A percentile compares a stretch with the other conserved stretches of the same genome.
phyloP scores from a whole-genome alignment of 2,113 vertebrate species.

The Centropus bengalensis region DNA sequence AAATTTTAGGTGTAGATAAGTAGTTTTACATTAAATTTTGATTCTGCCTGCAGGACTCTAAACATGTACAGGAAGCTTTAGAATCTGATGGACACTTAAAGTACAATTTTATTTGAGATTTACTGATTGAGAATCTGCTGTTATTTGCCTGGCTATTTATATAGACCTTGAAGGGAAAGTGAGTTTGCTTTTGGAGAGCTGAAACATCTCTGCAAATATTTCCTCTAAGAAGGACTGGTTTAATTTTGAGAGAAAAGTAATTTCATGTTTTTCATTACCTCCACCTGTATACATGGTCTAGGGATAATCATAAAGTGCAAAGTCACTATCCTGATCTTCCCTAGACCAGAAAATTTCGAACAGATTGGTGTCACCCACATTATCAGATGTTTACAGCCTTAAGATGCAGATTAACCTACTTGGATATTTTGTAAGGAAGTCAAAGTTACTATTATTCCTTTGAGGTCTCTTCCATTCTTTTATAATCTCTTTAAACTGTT shows the following conservation, averaged over 20 bases:
- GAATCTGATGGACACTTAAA: neutral
- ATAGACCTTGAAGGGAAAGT: neutral
- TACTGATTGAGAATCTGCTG: constrained; percentile 26
- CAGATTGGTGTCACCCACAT: neutral
- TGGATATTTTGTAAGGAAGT: neutral
- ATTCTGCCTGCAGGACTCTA: neutral
- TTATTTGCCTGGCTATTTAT: constrained; percentile 9
- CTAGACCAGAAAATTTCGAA: neutral
- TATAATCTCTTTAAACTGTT: neutral
- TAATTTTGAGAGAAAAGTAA: neutral
- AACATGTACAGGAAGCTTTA: neutral
- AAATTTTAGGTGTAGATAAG: neutral
- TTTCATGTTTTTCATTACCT: neutral
- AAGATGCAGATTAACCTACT: neutral
- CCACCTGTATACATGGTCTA: neutral
- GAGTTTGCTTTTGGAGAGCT: constrained; percentile 5
- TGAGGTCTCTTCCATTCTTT: neutral
- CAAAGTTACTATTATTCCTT: neutral
- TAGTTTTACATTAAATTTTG: neutral
- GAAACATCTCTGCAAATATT: neutral
- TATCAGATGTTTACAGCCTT: neutral
- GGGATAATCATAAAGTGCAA: neutral
- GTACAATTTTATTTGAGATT: constrained; percentile 17
- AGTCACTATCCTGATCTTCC: neutral
- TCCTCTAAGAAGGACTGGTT: neutral